These are phyloP conservation scores for Cyclura pinguis DNA, from an alignment of 2,797 vertebrate species.

Conservation along the genomic window DNA sequence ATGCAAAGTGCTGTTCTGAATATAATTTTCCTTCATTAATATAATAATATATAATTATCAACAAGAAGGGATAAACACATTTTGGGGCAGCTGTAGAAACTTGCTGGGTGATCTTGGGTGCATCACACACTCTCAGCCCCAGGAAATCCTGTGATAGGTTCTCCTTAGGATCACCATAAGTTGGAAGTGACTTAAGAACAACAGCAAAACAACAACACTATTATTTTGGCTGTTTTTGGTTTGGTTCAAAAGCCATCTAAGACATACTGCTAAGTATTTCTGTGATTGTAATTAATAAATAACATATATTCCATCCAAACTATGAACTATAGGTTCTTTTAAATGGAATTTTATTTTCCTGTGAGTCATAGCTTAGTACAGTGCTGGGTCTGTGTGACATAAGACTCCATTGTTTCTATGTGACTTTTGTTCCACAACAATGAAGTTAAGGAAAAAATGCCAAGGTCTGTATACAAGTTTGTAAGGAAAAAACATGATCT, in stretches of 20 bases:
- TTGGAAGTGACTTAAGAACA: no score
- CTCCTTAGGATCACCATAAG: no score
- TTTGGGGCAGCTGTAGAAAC: neutral
- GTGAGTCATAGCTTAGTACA: neutral
- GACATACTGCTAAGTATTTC: no score
- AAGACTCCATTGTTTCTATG: neutral
- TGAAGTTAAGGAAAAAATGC: neutral
- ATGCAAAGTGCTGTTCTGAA: neutral
- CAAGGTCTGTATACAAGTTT: neutral
- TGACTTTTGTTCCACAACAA: neutral
- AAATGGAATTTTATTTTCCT: neutral
- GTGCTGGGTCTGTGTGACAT: neutral
- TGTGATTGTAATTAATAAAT: neutral
- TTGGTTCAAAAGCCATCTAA: neutral
- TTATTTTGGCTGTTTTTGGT: neutral
- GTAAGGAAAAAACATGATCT: neutral
- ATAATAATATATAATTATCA: neutral
- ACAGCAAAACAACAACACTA: neutral
- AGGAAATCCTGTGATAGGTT: no score
- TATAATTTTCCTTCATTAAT: conserved; percentile 1
- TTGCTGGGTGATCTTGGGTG: no score
- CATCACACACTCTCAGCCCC: no score
- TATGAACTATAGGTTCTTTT: neutral
- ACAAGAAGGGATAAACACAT: neutral
- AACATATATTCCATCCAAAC: neutral